Evolutionary conservation across 2,113 vertebrate genomes (phyloP).

Genomic region (Prunella fulvescens): DNA sequence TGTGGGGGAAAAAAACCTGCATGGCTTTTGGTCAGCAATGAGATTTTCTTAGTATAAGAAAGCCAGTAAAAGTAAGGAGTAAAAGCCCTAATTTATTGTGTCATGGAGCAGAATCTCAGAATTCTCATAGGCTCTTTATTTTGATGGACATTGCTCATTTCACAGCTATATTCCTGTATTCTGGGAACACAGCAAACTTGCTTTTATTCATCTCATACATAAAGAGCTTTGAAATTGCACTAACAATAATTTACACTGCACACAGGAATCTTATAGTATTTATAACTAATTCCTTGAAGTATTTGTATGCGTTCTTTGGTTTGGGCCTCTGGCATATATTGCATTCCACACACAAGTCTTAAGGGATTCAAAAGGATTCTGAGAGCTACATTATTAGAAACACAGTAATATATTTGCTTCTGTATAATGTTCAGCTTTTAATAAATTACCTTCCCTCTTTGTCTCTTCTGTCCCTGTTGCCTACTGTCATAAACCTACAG

Average conservation of each 20-base stretch:
- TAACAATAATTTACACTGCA: neutral
- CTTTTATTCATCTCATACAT: neutral
- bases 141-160: neutral
- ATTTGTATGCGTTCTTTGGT: neutral
- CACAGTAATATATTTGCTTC: neutral
- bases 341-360: neutral
- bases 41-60: neutral
- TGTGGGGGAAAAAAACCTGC: neutral
- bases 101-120: neutral
- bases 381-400: neutral
- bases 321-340: neutral
- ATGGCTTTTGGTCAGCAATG: neutral
- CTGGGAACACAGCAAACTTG: neutral
- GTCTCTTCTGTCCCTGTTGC: neutral
- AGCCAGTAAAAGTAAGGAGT: neutral
- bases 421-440: neutral
- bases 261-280: neutral
- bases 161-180: neutral
- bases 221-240: neutral
- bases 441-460: neutral
- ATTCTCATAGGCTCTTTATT: neutral
- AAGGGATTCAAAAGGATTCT: neutral
- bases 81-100: neutral
- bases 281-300: conserved; percentile 11
- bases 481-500: neutral